Evolutionary conservation across 2,797 vertebrate species (phyloP), one percentile per base, ranked within the genome.

Genomic region (Dendrocincla tyrannina): DNA sequence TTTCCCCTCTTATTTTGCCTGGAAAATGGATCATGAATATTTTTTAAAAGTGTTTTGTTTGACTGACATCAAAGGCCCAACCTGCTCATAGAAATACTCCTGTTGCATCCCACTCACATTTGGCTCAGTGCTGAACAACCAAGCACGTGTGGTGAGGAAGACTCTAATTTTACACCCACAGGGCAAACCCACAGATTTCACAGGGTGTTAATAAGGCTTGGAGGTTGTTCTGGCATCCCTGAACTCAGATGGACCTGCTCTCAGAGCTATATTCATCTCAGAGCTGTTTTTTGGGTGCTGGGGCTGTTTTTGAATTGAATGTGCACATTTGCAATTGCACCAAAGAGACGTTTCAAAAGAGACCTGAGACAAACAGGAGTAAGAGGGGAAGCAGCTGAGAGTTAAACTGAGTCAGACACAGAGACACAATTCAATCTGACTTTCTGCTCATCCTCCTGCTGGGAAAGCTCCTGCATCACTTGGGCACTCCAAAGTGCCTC

Each of bases 31-130:
- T 67, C 56, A 81, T 76, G 59, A 49, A 70, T 93, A 39, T 79
- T 78, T 89, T 89, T 60, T 4, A 15, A 0, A 55, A 88, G 55
- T 42, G 69, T 94, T 97, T 89, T 80, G 41, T 91, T 85, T 79
- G 63, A 68, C 66, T 58, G 75, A 85, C 92, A 93, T 96, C 92
- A 94, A 93, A 97, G 79, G 66, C 79, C 16, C 24, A 53, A 60
- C 15, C 55, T 46, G 69, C 73, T 82, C 59, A 2, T 16, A 35
- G 76, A 47, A 63, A 30, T 1, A 55, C 37, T 60, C 50, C 37
- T 7, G 17, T 37, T 72, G 67, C 67, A 44, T 33, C 72, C 80
- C 58, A 32, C 24, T 69, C 5, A 4, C 47, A 22, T 78, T 56
- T 59, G 72, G 56, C 86, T 93, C 56, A 25, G 5, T 7, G 2